Evolutionary conservation across 2,888 invertebrate genomes (phyloP).

Genomic region (Clitarchus hookeri): DNA sequence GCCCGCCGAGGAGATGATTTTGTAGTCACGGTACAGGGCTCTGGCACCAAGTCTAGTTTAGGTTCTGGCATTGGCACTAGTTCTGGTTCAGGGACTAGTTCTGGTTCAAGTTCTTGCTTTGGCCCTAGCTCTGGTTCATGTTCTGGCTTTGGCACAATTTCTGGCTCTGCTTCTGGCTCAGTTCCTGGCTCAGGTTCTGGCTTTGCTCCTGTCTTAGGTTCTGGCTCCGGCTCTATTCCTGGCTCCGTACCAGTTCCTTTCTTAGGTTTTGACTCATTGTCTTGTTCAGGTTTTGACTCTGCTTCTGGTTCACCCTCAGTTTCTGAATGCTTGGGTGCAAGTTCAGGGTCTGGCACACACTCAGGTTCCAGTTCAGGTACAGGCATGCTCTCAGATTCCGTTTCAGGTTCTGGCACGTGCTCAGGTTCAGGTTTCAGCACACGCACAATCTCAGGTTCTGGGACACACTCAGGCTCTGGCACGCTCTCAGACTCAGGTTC

Average conservation of each 20-base stretch:
- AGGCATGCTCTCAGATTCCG: background rate
- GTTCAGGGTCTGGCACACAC: background rate
- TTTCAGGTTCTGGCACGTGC: background rate
- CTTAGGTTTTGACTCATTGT: background rate
- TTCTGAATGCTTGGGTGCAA: background rate
- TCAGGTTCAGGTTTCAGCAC: background rate
- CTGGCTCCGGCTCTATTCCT: background rate
- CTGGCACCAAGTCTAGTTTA: background rate
- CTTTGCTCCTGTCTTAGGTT: background rate
- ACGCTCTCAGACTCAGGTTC: background rate
- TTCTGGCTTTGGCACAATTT: background rate
- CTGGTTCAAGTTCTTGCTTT: background rate
- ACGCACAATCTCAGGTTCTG: background rate
- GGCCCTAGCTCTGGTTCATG: background rate
- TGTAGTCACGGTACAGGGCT: conserved; percentile 29
- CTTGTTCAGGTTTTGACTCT: background rate
- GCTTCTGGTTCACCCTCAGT: background rate
- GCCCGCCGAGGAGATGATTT: conserved; percentile 30
- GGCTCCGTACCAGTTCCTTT: background rate
- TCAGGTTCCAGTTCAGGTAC: background rate
- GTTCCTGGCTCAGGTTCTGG: background rate
- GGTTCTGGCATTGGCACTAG: background rate
- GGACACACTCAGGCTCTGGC: background rate
- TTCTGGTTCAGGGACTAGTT: background rate
- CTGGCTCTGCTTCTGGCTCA: background rate